Base-by-base conservation (phyloP, 2,888 invertebrate genomes). In the Aspidiotus rigidus region DNA sequence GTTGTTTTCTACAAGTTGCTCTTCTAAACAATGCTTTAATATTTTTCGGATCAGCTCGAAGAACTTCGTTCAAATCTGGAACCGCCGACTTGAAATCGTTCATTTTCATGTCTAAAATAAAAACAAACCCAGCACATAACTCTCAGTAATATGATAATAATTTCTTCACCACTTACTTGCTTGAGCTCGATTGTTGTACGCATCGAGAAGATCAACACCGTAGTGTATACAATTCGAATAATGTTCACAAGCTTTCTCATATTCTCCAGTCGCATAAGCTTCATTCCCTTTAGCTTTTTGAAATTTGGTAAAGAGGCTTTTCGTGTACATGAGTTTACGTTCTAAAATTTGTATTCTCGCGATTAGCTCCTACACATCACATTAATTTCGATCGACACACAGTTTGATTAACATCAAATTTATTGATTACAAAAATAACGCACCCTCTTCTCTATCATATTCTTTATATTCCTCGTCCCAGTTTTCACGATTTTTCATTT, bases 1-100 rank as follows among this genome's bases (percentile, higher is more conserved):
- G 59, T 17, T 41, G 53, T 15, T 61, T 17, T 28, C 54, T 40
- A 9, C 67, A 62, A 13, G 39, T 9, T 8, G 64, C 70, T 64
- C 71, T 57, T 57, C 72, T 71, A 40, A 59, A 69, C 39, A 72
- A 42, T 13, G 72, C 72, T 64, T 72, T 72, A 41, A 60, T n/a
- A 64, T 72, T 71, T 9, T 54, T 40, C 1, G 64, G 69, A n/a
- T 72, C 72, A 2, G 59, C 44, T 57, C 59, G 63, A 13, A 72
- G 56, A 13, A 69, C 72, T 69, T 70, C 62, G 17, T 55, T 69
- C 15, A 53, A 11, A 40, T 69, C 69, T 62, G n/a, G n/a, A 15
- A 69, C 7, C 40, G 69, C 69, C 11, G 56, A 54, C 0, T 40
- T 6, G 8, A 44, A 69, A 13, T 69, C 61, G 8, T 53, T 13